Conservation (phyloP, 1,140 invertebrate genomes). For the Drosophila gunungcola region DNA sequence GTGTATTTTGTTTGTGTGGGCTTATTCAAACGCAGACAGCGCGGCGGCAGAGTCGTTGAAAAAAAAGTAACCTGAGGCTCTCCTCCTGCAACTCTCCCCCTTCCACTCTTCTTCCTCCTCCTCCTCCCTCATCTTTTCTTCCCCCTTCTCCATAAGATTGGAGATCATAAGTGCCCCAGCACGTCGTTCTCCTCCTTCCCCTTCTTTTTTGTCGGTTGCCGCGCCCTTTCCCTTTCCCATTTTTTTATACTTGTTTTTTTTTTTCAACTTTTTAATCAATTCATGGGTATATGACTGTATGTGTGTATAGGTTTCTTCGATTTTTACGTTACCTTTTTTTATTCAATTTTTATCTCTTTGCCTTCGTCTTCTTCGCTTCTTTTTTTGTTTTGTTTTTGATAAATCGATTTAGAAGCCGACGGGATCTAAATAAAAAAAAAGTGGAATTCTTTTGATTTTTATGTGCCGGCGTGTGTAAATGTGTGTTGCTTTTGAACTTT, state of each 20-base stretch:
- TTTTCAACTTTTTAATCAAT: conserved; percentile 80
- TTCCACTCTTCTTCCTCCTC: not conserved
- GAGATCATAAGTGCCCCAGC: conserved; percentile 52
- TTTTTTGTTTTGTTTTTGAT: conserved; percentile 69
- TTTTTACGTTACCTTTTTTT: conserved; percentile 80
- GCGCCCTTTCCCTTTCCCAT: conserved; percentile 41
- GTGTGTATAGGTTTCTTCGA: conserved; percentile 76
- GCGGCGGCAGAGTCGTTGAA: conserved; percentile 64
- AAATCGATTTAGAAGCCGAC: conserved; percentile 82
- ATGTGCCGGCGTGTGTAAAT: conserved; percentile 16
- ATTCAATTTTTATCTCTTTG: conserved; percentile 82
- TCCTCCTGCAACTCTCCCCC: not conserved
- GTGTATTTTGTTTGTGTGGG: conserved; percentile 59
- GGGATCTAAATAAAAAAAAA: conserved; percentile 71
- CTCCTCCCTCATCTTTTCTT: not conserved
- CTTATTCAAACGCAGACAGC: conserved; percentile 80
- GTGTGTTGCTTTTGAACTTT: conserved; percentile 54
- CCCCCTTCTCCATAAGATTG: conserved; percentile 26
- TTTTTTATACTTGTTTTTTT: conserved; percentile 47
- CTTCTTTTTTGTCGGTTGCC: conserved; percentile 19
- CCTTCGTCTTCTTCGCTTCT: conserved; percentile 77
- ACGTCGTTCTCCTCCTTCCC: conserved; percentile 33
- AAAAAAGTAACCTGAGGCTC: conserved; percentile 31
- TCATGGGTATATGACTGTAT: conserved; percentile 64
- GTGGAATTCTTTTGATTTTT: conserved; percentile 81